phyloP scores from a whole-genome alignment of 92 coral and sea anemone genomes.

The Galaxea fascicularis region DNA sequence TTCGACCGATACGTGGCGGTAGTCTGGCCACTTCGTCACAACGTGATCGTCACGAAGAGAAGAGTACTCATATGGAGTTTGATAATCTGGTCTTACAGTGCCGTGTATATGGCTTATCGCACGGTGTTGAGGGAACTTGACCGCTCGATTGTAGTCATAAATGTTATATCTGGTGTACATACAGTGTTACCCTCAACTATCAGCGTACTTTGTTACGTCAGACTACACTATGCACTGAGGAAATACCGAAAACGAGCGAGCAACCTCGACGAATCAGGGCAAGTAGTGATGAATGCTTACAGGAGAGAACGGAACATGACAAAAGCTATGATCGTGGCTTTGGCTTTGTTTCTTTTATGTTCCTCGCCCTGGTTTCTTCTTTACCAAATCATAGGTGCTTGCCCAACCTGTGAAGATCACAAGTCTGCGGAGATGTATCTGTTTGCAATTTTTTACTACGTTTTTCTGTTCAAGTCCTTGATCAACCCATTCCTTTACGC shows the following conservation, averaged over 20 bases:
- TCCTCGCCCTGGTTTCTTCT: constrained; percentile 84
- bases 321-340: constrained; percentile 55
- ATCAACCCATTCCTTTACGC: constrained; percentile 83
- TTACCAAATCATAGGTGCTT: constrained; percentile 79
- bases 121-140: constrained; percentile 46
- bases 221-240: constrained; percentile 54
- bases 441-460: constrained; percentile 70
- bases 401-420: constrained; percentile 78
- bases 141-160: constrained; percentile 47
- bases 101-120: constrained; percentile 68
- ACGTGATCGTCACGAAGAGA: constrained; percentile 52
- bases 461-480: constrained; percentile 74
- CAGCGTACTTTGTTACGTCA: constrained; percentile 57
- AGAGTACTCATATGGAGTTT: constrained; percentile 34
- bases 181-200: constrained; percentile 78
- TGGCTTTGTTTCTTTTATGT: constrained; percentile 71
- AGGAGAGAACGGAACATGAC: constrained; percentile 77
- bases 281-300: constrained; percentile 74
- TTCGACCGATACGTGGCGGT: constrained; percentile 81
- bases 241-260: constrained; percentile 54
- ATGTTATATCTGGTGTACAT: constrained; percentile 75
- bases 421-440: constrained; percentile 72
- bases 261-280: constrained; percentile 69
- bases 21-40: constrained; percentile 65
- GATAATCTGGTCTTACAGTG: constrained; percentile 67